Conservation (phyloP, 2,888 invertebrate genomes). For the Plebejus melissa region DNA sequence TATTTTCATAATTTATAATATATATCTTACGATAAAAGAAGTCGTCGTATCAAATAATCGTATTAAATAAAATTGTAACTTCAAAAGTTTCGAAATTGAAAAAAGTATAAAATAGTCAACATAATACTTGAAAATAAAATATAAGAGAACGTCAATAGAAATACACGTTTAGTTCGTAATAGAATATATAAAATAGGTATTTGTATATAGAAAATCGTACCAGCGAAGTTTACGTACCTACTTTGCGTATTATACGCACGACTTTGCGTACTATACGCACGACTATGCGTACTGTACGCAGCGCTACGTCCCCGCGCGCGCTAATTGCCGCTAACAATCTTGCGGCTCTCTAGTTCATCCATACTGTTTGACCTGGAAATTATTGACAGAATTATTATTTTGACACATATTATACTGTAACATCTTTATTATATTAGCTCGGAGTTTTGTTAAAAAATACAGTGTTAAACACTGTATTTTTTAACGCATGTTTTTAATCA, state of each 20-base stretch:
- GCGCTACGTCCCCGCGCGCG: conserved; percentile 37
- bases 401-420: not conserved
- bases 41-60: not conserved
- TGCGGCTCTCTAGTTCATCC: conserved; percentile 74
- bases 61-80: not conserved
- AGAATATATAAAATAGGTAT: conserved; percentile 3
- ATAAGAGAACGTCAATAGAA: not conserved
- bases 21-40: not conserved
- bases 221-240: not conserved
- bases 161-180: not conserved
- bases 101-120: not conserved
- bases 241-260: not conserved
- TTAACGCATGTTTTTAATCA: too few species aligned
- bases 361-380: conserved; percentile 68
- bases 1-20: not conserved
- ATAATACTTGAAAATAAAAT: conserved; percentile 7
- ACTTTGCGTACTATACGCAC: not conserved
- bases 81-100: not conserved
- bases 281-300: not conserved
- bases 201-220: conserved; percentile 1
- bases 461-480: too few species aligned
- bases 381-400: not conserved
- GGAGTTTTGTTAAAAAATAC: too few species aligned
- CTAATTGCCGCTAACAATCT: conserved; percentile 76
- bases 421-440: too few species aligned